Conservation (phyloP, 2,888 invertebrate species). For the Atherix ibis region DNA sequence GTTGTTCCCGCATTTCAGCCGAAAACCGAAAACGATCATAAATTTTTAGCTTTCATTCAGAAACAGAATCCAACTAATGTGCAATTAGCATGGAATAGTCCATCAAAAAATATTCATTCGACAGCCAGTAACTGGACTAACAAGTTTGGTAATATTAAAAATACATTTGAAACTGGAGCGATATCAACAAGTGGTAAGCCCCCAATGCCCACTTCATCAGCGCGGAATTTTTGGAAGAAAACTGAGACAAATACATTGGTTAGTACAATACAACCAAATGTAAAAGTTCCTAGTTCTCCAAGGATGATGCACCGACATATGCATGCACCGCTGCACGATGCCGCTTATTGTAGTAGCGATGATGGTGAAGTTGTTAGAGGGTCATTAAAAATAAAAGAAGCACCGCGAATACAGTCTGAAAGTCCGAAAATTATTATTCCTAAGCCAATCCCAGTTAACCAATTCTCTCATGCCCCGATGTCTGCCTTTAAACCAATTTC, state of each 20-base stretch:
- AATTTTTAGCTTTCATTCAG: constrained; percentile 68
- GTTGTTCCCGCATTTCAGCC: constrained; percentile 55
- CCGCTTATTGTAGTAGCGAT: no score
- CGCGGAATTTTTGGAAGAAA: constrained; percentile 45
- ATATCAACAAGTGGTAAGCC: constrained; percentile 29
- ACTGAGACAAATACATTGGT: constrained; percentile 35
- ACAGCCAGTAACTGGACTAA: constrained; percentile 58
- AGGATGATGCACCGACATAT: neutral
- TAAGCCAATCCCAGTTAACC: constrained; percentile 43
- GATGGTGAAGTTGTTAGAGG: constrained; percentile 7
- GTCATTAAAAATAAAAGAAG: neutral
- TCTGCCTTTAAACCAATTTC: constrained; percentile 52
- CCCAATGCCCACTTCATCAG: constrained; percentile 33
- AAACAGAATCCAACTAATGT: constrained; percentile 47
- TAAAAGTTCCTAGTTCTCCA: constrained; percentile 20
- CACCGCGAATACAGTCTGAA: constrained; percentile 2
- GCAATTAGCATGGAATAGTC: constrained; percentile 27
- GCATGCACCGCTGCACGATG: no score
- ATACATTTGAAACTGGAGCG: constrained; percentile 47
- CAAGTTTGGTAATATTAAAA: constrained; percentile 70
- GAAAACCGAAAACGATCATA: constrained; percentile 71
- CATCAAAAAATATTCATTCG: constrained; percentile 19
- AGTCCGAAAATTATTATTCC: constrained; percentile 19
- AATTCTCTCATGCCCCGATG: constrained; percentile 62
- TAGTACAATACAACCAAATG: constrained; percentile 20